phyloP scores from a whole-genome alignment of 2,113 vertebrate genomes.

The Coracopsis vasa region DNA sequence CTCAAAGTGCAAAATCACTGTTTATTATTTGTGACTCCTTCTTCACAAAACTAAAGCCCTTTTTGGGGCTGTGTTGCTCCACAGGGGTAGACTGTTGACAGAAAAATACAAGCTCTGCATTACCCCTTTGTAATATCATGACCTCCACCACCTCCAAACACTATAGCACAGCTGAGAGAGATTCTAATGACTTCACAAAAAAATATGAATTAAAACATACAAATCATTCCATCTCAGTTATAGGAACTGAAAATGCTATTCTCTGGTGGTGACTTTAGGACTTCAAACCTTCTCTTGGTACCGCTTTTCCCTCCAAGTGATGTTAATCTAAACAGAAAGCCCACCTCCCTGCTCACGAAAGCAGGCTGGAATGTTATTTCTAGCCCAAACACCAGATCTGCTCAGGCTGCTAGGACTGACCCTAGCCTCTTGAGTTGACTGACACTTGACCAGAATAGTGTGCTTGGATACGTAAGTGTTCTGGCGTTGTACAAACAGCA shows the following conservation, averaged over 20 bases:
- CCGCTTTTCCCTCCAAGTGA: neutral
- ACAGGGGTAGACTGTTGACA: neutral
- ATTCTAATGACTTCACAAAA: neutral
- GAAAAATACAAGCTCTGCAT: neutral
- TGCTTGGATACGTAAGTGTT: neutral
- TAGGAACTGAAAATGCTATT: neutral
- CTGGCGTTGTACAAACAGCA: neutral
- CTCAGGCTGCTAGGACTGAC: neutral
- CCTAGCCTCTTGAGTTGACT: neutral
- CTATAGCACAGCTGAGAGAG: neutral
- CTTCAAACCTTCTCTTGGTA: neutral
- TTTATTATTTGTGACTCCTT: neutral
- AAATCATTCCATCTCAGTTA: neutral
- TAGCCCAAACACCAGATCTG: fast-evolving
- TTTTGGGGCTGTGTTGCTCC: neutral
- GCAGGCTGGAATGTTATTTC: neutral
- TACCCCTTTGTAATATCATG: neutral
- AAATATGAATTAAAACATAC: neutral
- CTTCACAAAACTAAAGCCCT: neutral
- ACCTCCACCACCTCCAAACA: neutral
- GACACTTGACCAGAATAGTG: neutral
- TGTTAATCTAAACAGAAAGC: neutral
- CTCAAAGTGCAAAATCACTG: neutral
- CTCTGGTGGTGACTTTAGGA: neutral
- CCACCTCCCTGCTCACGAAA: neutral